Conservation (phyloP, 2,113 vertebrate species). For the Microtus oregoni region DNA sequence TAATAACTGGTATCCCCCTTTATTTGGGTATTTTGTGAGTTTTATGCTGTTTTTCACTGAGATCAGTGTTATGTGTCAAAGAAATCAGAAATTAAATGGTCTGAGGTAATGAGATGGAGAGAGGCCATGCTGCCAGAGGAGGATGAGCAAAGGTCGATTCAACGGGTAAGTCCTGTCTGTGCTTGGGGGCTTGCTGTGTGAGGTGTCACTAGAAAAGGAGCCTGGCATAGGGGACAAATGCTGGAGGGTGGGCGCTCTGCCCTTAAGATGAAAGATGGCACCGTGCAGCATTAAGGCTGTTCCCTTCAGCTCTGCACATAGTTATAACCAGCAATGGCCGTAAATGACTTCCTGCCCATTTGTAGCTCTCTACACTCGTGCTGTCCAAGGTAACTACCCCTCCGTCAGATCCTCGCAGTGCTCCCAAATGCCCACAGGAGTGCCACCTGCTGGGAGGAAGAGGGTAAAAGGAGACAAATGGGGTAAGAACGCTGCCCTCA, state of each 20-base stretch:
- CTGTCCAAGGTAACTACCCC: not conserved
- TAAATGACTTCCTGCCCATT: not conserved
- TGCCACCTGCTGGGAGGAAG: not conserved
- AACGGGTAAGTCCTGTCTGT: not conserved
- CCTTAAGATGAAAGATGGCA: not conserved
- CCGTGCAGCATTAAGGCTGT: not conserved
- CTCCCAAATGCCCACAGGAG: not conserved
- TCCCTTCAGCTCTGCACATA: not conserved
- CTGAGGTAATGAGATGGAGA: not conserved
- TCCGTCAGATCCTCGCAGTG: not conserved
- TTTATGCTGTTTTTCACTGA: constrained; percentile 25
- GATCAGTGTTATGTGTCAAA: constrained; percentile 35
- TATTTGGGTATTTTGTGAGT: not conserved
- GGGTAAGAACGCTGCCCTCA: not conserved
- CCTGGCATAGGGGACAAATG: not conserved
- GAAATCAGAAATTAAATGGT: constrained; percentile 11
- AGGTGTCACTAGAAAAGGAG: not conserved
- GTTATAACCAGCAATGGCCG: not conserved
- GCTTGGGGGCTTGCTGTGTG: not conserved
- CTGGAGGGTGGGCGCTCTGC: not conserved
- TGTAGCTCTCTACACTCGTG: not conserved
- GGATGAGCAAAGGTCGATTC: not conserved
- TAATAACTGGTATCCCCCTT: constrained; percentile 21
- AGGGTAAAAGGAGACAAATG: not conserved
- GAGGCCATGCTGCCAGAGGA: not conserved